phyloP scores from a whole-genome alignment of 1,140 invertebrate genomes.

The Sminthurinus signatus region DNA sequence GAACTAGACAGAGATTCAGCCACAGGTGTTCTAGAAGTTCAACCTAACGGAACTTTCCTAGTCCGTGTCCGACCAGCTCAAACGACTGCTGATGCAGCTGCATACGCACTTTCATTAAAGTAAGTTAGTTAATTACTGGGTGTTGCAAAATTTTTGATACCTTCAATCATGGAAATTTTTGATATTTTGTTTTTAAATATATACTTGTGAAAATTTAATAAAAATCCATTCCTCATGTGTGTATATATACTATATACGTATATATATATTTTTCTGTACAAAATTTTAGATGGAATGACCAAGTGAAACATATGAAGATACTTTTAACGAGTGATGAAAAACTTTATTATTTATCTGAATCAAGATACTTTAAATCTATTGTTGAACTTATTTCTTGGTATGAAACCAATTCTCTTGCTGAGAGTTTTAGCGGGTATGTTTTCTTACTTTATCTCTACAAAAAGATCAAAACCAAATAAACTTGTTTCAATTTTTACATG shows the following conservation, averaged over 20 bases:
- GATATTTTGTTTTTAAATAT: too few species aligned
- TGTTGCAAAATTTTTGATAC: too few species aligned
- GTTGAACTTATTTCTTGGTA: slow-evolving; percentile 55
- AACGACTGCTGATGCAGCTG: slow-evolving; percentile 51
- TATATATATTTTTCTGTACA: too few species aligned
- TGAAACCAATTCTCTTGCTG: slow-evolving; percentile 74
- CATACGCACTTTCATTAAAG: slow-evolving; percentile 85
- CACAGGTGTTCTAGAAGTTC: slow-evolving; percentile 63
- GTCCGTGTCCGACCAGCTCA: slow-evolving; percentile 67
- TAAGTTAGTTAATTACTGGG: too few species aligned
- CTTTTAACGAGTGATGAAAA: slow-evolving; percentile 56
- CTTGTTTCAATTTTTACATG: neutral
- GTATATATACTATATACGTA: too few species aligned
- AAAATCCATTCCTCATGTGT: too few species aligned
- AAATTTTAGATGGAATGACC: slow-evolving; percentile 64
- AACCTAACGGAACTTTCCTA: slow-evolving; percentile 81
- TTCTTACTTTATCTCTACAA: neutral
- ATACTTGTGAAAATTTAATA: too few species aligned
- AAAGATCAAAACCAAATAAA: neutral
- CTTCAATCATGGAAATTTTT: too few species aligned
- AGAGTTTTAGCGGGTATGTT: slow-evolving; percentile 76
- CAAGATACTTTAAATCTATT: slow-evolving; percentile 81
- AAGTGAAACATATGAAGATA: slow-evolving; percentile 82
- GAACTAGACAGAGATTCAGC: slow-evolving; percentile 80
- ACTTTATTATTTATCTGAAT: slow-evolving; percentile 76